phyloP scores from a whole-genome alignment of 1,140 invertebrate species.

The Drosophila ercepeae region DNA sequence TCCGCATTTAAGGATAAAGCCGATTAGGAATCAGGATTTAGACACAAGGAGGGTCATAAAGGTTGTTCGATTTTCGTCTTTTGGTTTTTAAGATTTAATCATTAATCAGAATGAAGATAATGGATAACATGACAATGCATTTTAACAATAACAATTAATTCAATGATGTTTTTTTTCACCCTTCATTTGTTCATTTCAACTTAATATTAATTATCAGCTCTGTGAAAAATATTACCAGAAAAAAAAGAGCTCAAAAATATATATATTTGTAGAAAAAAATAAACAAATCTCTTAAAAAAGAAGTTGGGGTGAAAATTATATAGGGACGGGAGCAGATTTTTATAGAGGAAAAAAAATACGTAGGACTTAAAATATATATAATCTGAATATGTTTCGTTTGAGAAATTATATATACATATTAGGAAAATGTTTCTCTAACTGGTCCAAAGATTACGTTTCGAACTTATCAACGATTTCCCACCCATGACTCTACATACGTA shows the following conservation, averaged over 20 bases:
- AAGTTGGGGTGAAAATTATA: too few species aligned
- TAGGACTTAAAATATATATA: slow-evolving; percentile 2
- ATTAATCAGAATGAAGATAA: too few species aligned
- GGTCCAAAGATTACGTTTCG: not conserved
- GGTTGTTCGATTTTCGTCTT: not conserved
- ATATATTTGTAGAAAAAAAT: not conserved
- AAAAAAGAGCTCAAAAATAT: not conserved
- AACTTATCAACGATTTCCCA: not conserved
- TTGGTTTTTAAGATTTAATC: not conserved
- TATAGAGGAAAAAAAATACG: not conserved
- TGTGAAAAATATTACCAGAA: not conserved
- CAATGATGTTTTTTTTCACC: not conserved
- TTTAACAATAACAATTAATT: not conserved
- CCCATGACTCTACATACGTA: not conserved
- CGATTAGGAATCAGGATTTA: not conserved
- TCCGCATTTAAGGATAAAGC: not conserved
- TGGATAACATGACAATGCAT: not conserved
- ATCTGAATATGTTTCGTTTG: slow-evolving; percentile 14
- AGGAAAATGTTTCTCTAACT: not conserved
- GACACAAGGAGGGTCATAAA: not conserved
- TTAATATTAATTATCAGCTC: not conserved
- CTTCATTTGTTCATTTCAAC: not conserved
- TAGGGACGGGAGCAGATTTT: not conserved
- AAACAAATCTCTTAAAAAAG: not conserved
- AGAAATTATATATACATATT: slow-evolving; percentile 23